phyloP scores from a whole-genome alignment of 1,140 invertebrate species.

The Chrysoperla carnea region DNA sequence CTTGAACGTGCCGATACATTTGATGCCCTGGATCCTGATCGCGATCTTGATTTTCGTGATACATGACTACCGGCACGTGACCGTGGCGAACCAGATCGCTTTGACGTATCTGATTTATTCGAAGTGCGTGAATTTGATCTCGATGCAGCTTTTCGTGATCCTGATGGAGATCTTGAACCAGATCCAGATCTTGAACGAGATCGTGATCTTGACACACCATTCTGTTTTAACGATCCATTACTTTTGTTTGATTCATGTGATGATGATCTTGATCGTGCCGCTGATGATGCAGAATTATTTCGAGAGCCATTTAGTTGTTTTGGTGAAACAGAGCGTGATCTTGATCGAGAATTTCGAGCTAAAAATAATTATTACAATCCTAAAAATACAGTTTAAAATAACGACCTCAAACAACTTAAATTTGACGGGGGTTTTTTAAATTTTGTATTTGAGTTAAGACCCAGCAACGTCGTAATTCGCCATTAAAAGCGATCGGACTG shows the following conservation, averaged over 20 bases:
- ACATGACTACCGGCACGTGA: conserved; percentile 5
- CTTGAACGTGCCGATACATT: conserved; percentile 14
- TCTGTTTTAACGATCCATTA: conserved; percentile 9
- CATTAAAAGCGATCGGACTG: too few species aligned
- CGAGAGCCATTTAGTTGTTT: not conserved
- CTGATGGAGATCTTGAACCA: conserved; percentile 7
- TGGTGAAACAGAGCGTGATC: not conserved
- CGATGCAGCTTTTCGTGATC: conserved; percentile 12
- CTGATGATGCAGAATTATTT: conserved; percentile 1
- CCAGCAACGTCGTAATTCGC: too few species aligned
- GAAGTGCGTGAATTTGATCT: conserved; percentile 16
- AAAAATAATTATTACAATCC: too few species aligned
- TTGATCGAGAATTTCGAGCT: not conserved
- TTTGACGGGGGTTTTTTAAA: too few species aligned
- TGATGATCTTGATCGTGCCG: not conserved
- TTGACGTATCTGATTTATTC: conserved; percentile 15
- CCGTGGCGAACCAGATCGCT: conserved; percentile 14
- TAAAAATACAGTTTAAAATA: too few species aligned
- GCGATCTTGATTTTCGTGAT: conserved; percentile 4
- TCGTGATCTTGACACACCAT: conserved; percentile 11
- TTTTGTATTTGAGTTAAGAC: too few species aligned
- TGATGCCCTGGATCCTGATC: conserved; percentile 18
- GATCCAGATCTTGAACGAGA: conserved; percentile 11
- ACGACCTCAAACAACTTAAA: too few species aligned
- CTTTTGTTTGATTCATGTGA: conserved; percentile 1